Base-by-base conservation (phyloP, 2,888 invertebrate species). In the Luperina nickerlii region DNA sequence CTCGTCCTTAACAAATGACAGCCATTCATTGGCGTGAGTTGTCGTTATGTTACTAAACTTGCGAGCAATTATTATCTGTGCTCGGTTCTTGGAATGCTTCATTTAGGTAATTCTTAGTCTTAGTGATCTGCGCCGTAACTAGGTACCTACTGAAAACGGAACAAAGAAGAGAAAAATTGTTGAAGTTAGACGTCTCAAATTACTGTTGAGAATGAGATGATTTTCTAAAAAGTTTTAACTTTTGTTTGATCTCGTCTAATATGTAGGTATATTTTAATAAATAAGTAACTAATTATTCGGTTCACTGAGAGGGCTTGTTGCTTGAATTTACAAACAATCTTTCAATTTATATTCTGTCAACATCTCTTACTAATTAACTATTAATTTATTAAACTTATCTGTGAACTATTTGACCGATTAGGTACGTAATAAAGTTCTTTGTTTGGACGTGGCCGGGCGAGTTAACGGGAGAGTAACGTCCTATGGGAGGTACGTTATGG, bases 401-500 rank as follows among this genome's bases (percentile, higher is more conserved):
- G 72, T 76, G 78, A 83, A 86, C 38, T 79, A 81, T 83, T 74
- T 72, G 74, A 70, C 76, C 76, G 82, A 78, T 81, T 80, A 79
- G 72, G 78, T 77, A 69, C 66, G 80, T 79, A 74, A 77, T 80
- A 82, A 83, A 87, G 79, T 81, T 83, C 78, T 85, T 86, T 84
- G 83, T 84, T 81, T 86, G 80, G 82, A 82, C 78, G 86, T 75
- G 76, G 84, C 75, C 63, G 63, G 75, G 76, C 83, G 86, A 88
- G 81, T 87, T 89, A 91, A 90, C 90, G 90, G 88, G 90, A 90
- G 86, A 90, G 90, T 90, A 90, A 90, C 90, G 91, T 92, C 89
- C 91, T 90, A 91, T 88, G 90, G 89, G 88, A 88, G 89, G 88
- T 82, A 86, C 89, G 88, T 67, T 88, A 87, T 84, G 87, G 89